phyloP scores from a whole-genome alignment of 1,140 invertebrate genomes.

The Megathymus violae region DNA sequence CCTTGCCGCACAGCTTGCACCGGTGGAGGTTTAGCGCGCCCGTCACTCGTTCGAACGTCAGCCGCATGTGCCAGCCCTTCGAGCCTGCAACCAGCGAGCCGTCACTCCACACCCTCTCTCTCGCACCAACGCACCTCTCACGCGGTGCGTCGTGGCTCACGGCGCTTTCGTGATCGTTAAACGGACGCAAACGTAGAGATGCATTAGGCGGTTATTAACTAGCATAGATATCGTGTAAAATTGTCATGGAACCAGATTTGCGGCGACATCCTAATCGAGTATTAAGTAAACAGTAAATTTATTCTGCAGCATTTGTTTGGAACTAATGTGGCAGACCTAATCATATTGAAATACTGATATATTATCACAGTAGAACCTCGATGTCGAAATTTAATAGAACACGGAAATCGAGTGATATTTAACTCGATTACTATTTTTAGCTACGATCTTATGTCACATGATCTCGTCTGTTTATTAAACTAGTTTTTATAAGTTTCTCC shows the following conservation, averaged over 20 bases:
- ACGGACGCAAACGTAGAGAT: constrained; percentile 26
- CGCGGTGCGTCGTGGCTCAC: constrained; percentile 18
- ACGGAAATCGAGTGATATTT: no score
- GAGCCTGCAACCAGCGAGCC: constrained; percentile 89
- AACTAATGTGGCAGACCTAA: constrained; percentile 19
- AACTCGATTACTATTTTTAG: no score
- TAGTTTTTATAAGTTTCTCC: no score
- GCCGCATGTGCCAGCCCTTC: constrained; percentile 95
- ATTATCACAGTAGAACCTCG: constrained; percentile 28
- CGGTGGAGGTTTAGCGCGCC: constrained; percentile 94
- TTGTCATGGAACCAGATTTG: neutral
- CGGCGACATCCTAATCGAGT: neutral
- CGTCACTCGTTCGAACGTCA: constrained; percentile 94
- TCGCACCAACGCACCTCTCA: constrained; percentile 29
- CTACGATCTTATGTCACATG: no score
- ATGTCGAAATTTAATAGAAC: neutral
- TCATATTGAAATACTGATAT: constrained; percentile 13
- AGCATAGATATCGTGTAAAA: constrained; percentile 2
- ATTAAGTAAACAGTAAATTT: neutral
- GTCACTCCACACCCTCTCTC: constrained; percentile 46
- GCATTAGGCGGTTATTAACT: constrained; percentile 24
- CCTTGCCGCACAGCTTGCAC: constrained; percentile 95
- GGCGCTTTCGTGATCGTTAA: constrained; percentile 1
- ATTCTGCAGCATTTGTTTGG: constrained; percentile 19
- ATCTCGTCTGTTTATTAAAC: no score